Evolutionary conservation across 2,797 vertebrate genomes (phyloP), one percentile per base, ranked within the genome.

Genomic region (Eulemur coronatus): DNA sequence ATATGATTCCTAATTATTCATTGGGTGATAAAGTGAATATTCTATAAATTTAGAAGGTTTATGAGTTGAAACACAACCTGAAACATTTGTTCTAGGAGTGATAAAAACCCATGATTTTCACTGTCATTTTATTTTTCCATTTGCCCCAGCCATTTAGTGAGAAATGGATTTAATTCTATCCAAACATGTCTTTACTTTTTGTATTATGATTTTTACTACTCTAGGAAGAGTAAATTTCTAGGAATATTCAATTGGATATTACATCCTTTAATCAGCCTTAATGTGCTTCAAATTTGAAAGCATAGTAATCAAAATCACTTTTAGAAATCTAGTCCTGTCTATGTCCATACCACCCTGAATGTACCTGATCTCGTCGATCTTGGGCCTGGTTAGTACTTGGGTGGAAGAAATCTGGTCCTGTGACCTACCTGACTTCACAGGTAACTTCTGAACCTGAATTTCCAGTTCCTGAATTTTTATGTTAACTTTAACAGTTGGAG

Each of bases 401-500:
- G 9, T 22, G 22, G 22, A 22, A 57, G 55, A 57, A 57, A 57
- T 57, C 15, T 35, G 18, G n/a, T 78, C 78, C n/a, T 30, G 2
- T 88, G 59, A 57, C 12, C n/a, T 89, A 13, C 41, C 50, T 63
- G 79, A 78, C 80, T 69, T 89, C 52, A 76, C 61, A 52, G 30
- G 41, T 92, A 81, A 89, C 33, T 92, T 95, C 46, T 89, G 85
- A 92, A 89, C 52, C 78, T 78, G 43, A 72, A 55, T 89, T 95
- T 95, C 61, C 10, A 84, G 78, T 89, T 59, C 73, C 73, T 93
- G 43, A 72, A 59, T 50, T 91, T 81, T 91, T 41, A 22, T 81
- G 2, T 48, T 79, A 78, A 90, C 65, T n/a, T 82, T 38, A 67
- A 65, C 52, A 95, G 38, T 86, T 57, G 52, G 63, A 26, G 57